These are phyloP conservation scores for Hoplodrina ambigua DNA, from an alignment of 2,888 invertebrate genomes.

Conservation along the genomic window DNA sequence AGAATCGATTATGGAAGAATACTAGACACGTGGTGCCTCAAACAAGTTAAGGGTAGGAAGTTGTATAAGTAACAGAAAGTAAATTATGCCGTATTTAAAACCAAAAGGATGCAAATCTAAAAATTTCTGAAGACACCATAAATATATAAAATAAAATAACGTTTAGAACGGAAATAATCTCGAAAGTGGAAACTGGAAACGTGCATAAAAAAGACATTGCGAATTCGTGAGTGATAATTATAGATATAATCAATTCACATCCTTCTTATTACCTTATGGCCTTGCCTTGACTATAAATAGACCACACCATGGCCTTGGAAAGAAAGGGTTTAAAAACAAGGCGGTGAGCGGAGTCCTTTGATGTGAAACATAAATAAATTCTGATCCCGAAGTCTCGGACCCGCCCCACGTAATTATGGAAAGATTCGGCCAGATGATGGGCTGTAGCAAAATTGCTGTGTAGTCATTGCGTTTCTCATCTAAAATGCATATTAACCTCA, in stretches of 20 bases:
- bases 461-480: not conserved
- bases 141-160: not conserved
- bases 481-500: not conserved
- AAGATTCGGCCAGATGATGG: not conserved
- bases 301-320: slow-evolving; percentile 22
- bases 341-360: slow-evolving; percentile 23
- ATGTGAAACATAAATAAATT: slow-evolving; percentile 19
- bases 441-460: not conserved
- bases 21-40: not conserved
- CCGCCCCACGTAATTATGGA: slow-evolving; percentile 8
- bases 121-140: not conserved
- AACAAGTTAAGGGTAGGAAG: not conserved
- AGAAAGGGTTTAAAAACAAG: slow-evolving; percentile 30
- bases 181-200: slow-evolving; percentile 5
- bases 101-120: not conserved
- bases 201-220: slow-evolving; percentile 5
- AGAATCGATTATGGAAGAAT: too few relatives aligned
- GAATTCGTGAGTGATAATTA: slow-evolving; percentile 4
- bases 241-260: slow-evolving; percentile 29
- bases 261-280: slow-evolving; percentile 10
- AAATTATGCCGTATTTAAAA: not conserved
- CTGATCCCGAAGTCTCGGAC: slow-evolving; percentile 11
- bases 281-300: slow-evolving; percentile 40
- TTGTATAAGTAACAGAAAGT: not conserved
- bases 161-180: not conserved